Evolutionary conservation across 2,888 invertebrate species (phyloP).

Genomic region (Platycheirus rosarum): DNA sequence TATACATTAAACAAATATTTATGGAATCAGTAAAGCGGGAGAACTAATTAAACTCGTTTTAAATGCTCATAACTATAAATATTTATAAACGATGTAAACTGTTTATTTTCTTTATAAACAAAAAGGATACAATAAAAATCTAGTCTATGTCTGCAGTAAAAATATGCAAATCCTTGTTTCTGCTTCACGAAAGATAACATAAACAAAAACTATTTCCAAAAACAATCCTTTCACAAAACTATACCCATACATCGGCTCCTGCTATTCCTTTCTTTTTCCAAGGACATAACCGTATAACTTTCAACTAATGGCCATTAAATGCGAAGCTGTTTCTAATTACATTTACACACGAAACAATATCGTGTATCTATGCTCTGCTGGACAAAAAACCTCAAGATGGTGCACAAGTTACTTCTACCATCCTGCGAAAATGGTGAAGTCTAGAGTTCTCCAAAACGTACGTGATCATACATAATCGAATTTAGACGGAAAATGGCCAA

Average conservation of each 20-base stretch:
- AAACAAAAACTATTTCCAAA: slow-evolving; percentile 54
- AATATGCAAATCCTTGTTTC: slow-evolving; percentile 69
- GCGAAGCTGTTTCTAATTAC: slow-evolving; percentile 69
- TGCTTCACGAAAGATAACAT: slow-evolving; percentile 46
- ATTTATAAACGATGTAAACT: no score
- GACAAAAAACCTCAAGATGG: slow-evolving; percentile 63
- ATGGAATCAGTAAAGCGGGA: no score
- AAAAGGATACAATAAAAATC: slow-evolving; percentile 24
- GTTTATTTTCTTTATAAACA: no score
- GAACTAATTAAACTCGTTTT: no score
- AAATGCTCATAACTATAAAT: no score
- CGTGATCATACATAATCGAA: slow-evolving; percentile 76
- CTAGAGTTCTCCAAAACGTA: slow-evolving; percentile 53
- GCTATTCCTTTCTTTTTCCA: not conserved
- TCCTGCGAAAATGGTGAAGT: slow-evolving; percentile 30
- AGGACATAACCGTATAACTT: slow-evolving; percentile 25
- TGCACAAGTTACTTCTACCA: slow-evolving; percentile 46
- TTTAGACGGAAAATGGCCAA: slow-evolving; percentile 66
- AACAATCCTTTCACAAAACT: slow-evolving; percentile 44
- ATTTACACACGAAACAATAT: slow-evolving; percentile 57
- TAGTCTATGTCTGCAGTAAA: slow-evolving; percentile 55
- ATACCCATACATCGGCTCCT: no score
- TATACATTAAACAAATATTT: no score
- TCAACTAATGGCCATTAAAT: slow-evolving; percentile 73
- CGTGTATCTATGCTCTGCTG: slow-evolving; percentile 1